phyloP scores from a whole-genome alignment of 2,888 invertebrate genomes.

The Rhodophaea formosa region DNA sequence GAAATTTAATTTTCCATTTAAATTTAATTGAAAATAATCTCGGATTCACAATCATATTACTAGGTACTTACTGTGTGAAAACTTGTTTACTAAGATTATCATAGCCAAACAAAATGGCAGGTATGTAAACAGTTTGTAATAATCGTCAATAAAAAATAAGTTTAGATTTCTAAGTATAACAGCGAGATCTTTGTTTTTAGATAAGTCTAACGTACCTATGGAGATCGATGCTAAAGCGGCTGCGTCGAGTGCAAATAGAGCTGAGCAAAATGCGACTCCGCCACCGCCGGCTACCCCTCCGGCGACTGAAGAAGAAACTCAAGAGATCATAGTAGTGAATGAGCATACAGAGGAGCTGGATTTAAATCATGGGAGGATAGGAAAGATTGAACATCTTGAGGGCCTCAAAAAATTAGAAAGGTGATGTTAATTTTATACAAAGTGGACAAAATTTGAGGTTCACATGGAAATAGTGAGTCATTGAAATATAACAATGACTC shows the following conservation, averaged over 20 bases:
- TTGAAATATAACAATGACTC: background rate
- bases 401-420: constrained; percentile 87
- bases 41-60: no score
- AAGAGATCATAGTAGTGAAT: constrained; percentile 84
- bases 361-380: constrained; percentile 93
- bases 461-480: background rate
- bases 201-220: constrained; percentile 46
- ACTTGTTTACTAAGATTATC: no score
- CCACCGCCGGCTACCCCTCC: constrained; percentile 54
- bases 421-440: constrained; percentile 36
- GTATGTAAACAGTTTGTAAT: background rate
- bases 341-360: constrained; percentile 88
- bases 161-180: background rate
- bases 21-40: background rate
- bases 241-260: constrained; percentile 26
- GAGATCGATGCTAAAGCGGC: constrained; percentile 33
- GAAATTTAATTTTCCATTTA: background rate
- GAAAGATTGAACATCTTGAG: constrained; percentile 91
- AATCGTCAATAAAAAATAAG: background rate
- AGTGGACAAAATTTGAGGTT: background rate
- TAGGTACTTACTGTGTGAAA: no score
- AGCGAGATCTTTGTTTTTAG: constrained; percentile 30
- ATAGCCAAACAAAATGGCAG: constrained; percentile 1
- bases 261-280: constrained; percentile 44
- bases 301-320: constrained; percentile 61